Evolutionary conservation across 2,797 vertebrate species (phyloP), one percentile per base, ranked within the genome.

Genomic region (Sebastes matsubarae): DNA sequence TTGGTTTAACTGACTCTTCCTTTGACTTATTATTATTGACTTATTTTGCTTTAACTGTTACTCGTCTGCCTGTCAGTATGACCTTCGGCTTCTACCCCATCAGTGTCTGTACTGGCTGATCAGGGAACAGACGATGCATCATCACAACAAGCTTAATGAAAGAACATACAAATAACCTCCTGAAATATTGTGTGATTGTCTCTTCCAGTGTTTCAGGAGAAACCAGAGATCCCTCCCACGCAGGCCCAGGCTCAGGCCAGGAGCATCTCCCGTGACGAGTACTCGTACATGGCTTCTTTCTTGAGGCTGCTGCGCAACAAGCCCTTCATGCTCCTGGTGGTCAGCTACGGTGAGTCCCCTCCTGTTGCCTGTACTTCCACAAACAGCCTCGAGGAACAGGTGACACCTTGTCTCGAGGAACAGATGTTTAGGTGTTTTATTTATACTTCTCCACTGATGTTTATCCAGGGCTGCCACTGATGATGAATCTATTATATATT

Each of bases 151-250:
- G 10, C 54, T 68, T 24, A 30, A 52, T 66, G 22, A 50, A 34
- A 66, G 10, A 70, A 59, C 22, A 24, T 2, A 42, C 9, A 34
- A 13, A 7, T 65, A 46, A 61, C 22, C 9, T 65, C 11, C 1
- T 42, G 20, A 55, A 81, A 64, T 60, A 1, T 5, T 78, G 38
- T 69, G 9, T 83, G 57, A 84, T 34, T 90, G 20, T 83, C 70
- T 32, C 73, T 32, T 89, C 29, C 79, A 99, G 98, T 97, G 14
- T 99, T 99, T 92, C 96, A 96, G 93, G 97, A 99, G 80, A 97
- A 93, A 87, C 99, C 99, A 1, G 94, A 79, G 0, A 29, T 96
- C 65, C 97, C 99, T 9, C 98, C 99, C 0, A 97, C 96, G 42
- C 95, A 92, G 90, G 96, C 99, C 27, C 97, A 99, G 90, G 97